Evolutionary conservation across 2,888 invertebrate genomes (phyloP), one percentile per base, ranked within the genome.

Genomic region (Leucania comma): DNA sequence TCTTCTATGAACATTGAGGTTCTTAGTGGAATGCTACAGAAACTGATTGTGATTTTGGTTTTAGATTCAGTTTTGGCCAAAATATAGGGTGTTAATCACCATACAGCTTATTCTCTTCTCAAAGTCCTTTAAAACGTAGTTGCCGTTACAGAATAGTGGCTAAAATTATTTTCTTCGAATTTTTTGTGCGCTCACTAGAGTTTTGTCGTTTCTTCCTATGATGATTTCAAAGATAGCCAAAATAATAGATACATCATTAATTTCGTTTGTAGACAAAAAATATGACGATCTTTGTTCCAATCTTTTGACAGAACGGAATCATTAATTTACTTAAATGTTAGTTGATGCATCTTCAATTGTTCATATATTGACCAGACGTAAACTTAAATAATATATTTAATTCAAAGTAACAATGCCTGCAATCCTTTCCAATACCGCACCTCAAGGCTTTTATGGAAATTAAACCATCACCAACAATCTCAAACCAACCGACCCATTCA

Each of bases 401-500:
- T 46, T 46, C 14, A 29, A 59, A 68, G 24, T 12, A 24, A 8
- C 17, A 50, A 32, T 26, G n/a, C 10, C 22, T 3, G 8, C 46
- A 58, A 76, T 74, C 38, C 54, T 51, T 73, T 64, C 56, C 54
- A 63, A 65, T 75, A 72, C 46, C 9, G 64, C 61, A 72, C 58
- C 62, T 69, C 74, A 71, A 75, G 65, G 68, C 59, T 68, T 76
- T 74, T 68, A 73, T 80, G 71, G 57, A 71, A 78, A 82, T 81
- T 75, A 70, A 64, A 72, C 75, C 75, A 68, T 82, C 69, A 68
- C 50, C 51, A 50, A 72, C 68, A 70, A 79, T 80, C 81, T 71
- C 57, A 32, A 73, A 78, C 38, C 66, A 77, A 75, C 67, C 22
- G 75, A 86, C 83, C 80, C 81, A 88, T 78, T 87, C 87, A 89